Evolutionary conservation across 2,113 vertebrate genomes (phyloP), one percentile per base, ranked within the genome.

Genomic region (Glareola pratincola): DNA sequence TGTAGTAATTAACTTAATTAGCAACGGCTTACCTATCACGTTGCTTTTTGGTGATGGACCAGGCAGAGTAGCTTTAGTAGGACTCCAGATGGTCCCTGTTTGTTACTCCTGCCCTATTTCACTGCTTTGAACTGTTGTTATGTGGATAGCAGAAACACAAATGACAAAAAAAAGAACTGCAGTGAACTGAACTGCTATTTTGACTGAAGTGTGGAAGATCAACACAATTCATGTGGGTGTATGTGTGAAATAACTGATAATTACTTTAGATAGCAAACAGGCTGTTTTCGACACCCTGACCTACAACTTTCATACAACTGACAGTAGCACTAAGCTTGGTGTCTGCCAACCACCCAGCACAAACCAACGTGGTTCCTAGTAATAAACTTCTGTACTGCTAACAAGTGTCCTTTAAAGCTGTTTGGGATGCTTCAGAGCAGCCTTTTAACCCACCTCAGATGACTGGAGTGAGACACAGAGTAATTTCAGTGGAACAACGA

Each of bases 241-340:
- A n/a, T 29, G 34, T 85, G 36, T 68, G 62, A 85, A 90, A 56
- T 82, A 94, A 66, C n/a, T 94, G 50, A 41, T 71, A 43, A 74
- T 88, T 71, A 47, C 54, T 85, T 74, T 7, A 73, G 45, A 47
- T 12, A 45, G 26, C 29, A 82, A 63, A 74, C 36, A 80, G 54
- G 23, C 54, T 90, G 54, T 2, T 64, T 95, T 92, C 67, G 32
- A n/a, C n/a, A 69, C 32, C 23, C 18, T 91, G 54, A 53, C 12
- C 6, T 32, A 37, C 20, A 74, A 16, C 19, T 73, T 84, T n/a
- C 5, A 3, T 60, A 12, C 20, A 51, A 10, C 34, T 54, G 54
- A 67, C 4, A 3, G 24, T 54, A 82, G 53, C 32, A 36, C 9
- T 91, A 24, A 56, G 30, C 29, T 53, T 34, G 14, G 15, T 50